Evolutionary conservation across 2,113 vertebrate species (phyloP).

Genomic region (Laticauda laticaudata): DNA sequence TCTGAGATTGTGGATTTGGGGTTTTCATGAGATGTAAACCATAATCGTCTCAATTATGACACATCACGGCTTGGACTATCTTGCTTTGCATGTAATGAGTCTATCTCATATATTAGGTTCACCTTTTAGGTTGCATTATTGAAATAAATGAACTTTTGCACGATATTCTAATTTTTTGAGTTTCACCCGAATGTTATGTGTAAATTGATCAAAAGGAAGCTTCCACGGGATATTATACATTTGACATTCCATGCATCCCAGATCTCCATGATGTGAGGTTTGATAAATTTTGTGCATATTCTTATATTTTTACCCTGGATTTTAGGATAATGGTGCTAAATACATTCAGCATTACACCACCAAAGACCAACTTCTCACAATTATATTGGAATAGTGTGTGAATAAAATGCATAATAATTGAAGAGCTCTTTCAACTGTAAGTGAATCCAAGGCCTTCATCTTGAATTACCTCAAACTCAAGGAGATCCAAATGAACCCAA

Average conservation of each 20-base stretch:
- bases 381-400: neutral
- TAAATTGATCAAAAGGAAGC: neutral
- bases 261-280: neutral
- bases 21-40: too few relatives aligned
- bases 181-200: neutral
- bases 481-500: conserved; percentile 86
- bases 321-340: neutral
- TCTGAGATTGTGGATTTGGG: too few relatives aligned
- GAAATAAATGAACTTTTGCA: too few relatives aligned
- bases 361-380: neutral
- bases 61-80: too few relatives aligned
- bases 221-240: neutral
- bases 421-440: neutral
- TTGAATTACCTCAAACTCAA: conserved; percentile 80
- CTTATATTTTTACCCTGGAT: neutral
- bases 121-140: too few relatives aligned
- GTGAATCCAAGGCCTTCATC: conserved; percentile 27
- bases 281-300: neutral
- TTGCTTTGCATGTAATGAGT: too few relatives aligned
- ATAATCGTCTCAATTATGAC: too few relatives aligned
- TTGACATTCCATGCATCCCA: neutral
- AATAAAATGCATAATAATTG: neutral
- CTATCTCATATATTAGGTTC: too few relatives aligned
- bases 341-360: neutral
- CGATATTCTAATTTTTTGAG: too few relatives aligned